These are phyloP conservation scores for Caenorhabditis sp. DNA, from an alignment of 2,888 invertebrate genomes.

Conservation along the genomic window DNA sequence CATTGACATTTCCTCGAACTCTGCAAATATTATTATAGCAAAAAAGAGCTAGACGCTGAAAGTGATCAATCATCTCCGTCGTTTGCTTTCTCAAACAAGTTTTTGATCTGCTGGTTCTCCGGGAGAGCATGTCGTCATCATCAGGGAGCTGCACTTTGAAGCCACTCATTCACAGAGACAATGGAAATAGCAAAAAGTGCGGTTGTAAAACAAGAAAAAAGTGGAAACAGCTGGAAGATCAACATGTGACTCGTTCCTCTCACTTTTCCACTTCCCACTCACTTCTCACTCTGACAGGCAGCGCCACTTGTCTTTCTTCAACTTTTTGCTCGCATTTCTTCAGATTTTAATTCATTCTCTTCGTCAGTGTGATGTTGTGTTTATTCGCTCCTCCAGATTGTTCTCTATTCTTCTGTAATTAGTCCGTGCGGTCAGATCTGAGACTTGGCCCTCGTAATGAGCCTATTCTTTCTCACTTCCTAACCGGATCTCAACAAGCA, in stretches of 20 bases:
- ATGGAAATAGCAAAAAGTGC: conserved; percentile 18
- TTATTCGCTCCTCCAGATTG: not conserved
- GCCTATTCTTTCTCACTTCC: conserved; percentile 53
- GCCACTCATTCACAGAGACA: conserved; percentile 27
- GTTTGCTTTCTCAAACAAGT: conserved; percentile 3
- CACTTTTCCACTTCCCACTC: conserved; percentile 27
- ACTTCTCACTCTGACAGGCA: too few species aligned
- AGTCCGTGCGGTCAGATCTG: conserved; percentile 30
- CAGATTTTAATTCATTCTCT: not conserved
- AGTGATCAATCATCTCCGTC: conserved; percentile 1
- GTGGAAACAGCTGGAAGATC: conserved; percentile 37
- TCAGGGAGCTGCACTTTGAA: conserved; percentile 22
- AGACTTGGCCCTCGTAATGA: conserved; percentile 36
- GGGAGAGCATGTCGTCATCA: conserved; percentile 5
- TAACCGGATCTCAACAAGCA: conserved; percentile 1
- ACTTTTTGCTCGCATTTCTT: conserved; percentile 8
- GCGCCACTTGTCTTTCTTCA: conserved; percentile 15
- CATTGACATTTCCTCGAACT: too few species aligned
- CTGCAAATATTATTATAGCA: too few species aligned
- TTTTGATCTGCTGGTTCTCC: conserved; percentile 8
- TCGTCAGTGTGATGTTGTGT: not conserved
- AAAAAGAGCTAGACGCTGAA: too few species aligned
- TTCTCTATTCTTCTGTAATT: conserved; percentile 41
- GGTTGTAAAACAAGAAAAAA: conserved; percentile 22
- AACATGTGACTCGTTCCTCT: conserved; percentile 46